Base-by-base conservation (phyloP, 2,113 vertebrate species). In the Silurus meridionalis region DNA sequence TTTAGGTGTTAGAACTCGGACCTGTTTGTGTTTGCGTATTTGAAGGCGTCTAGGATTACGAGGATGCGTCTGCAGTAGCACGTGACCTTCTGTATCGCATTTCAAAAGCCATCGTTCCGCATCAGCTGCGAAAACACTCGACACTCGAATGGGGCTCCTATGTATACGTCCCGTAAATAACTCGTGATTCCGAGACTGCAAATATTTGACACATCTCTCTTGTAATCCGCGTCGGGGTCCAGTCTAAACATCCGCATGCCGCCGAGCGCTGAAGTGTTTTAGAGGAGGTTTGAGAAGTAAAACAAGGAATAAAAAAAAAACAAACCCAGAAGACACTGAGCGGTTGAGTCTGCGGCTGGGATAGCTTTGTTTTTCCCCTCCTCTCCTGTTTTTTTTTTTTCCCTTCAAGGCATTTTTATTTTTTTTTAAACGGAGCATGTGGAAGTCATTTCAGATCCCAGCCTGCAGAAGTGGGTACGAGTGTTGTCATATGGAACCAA, bases 361-460 rank as follows among this genome's bases (percentile, higher is more conserved):
- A 89, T 69, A 90, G 71, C 85, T 84, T 77, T 72, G 78, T 82
- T 86, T 87, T 84, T 46, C 46, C 48, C 71, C 63, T 37, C 79
- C 52, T 79, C 81, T 75, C 72, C 60, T 48, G 28, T 46, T 23
- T 79, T 58, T 57, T n/a, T 66, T n/a, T n/a, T n/a, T 85, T 60
- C 86, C 85, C 88, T 91, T 85, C 69, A 85, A 85, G 81, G 82
- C 78, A 79, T 88, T 90, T 90, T 74, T 37, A 37, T 37, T 3
- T 37, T 37, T 37, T 37, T 37, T 37, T 37, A 37, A 82, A 64
- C 53, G 9, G 64, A 89, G 80, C 91, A 91, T 91, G 91, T 92
- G 91, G 88, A 92, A 91, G 83, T 92, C 85, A 92, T 92, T 91
- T 89, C 85, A 88, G n/a, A 64, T 71, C 77, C 86, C 85, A 75